Evolutionary conservation across 2,888 invertebrate species (phyloP).

Genomic region (Metalampra italica): DNA sequence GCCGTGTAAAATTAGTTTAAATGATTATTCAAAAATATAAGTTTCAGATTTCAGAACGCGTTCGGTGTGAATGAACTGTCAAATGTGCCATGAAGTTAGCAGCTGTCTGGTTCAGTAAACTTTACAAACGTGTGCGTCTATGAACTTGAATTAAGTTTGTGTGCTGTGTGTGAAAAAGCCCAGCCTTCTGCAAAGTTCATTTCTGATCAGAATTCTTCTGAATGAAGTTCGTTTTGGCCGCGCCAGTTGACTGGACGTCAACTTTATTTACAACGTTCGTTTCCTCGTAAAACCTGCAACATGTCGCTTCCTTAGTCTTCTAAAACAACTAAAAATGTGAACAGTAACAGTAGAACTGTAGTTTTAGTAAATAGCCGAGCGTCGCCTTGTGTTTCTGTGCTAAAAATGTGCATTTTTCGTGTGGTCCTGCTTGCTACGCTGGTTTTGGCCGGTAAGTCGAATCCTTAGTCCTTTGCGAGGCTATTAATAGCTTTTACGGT

Average conservation of each 20-base stretch:
- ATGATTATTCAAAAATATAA: no score
- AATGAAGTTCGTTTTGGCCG: conserved; percentile 24
- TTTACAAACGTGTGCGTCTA: conserved; percentile 30
- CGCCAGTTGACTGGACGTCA: conserved; percentile 30
- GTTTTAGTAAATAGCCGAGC: conserved; percentile 8
- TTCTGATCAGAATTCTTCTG: conserved; percentile 14
- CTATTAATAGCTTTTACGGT: conserved; percentile 67
- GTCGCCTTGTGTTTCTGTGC: conserved; percentile 40
- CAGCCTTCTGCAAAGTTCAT: conserved; percentile 38
- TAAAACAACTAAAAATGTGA: background rate
- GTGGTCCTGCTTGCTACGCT: conserved; percentile 49
- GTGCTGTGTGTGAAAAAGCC: conserved; percentile 50
- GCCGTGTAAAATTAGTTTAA: background rate
- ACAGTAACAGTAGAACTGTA: background rate
- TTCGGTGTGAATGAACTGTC: conserved; percentile 67
- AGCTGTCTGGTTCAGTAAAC: conserved; percentile 46
- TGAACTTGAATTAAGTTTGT: conserved; percentile 32
- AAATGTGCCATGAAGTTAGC: conserved; percentile 66
- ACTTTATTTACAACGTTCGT: conserved; percentile 35
- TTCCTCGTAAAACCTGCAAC: conserved; percentile 26
- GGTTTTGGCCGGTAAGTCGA: conserved; percentile 63
- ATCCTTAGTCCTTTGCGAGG: conserved; percentile 59
- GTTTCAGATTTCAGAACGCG: conserved; percentile 28
- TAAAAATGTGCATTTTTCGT: conserved; percentile 57
- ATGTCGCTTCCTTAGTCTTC: conserved; percentile 27